Percentiles rank a stretch among this genome's conserved stretches.
phyloP scores from a whole-genome alignment of 2,113 vertebrate genomes.

The Callithrix jacchus region DNA sequence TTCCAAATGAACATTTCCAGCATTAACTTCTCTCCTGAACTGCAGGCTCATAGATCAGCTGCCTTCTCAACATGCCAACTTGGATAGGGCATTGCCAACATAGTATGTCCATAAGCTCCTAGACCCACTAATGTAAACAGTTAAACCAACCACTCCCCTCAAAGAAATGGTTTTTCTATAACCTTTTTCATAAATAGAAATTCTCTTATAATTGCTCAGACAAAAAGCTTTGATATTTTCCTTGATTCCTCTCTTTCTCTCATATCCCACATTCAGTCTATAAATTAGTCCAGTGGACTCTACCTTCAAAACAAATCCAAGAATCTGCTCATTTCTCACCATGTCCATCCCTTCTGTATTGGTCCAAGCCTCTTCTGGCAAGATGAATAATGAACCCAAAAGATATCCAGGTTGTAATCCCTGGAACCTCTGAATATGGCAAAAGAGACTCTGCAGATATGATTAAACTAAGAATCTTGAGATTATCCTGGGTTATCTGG shows the following conservation, averaged over 20 bases:
- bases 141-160: background rate
- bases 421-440: background rate
- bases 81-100: background rate
- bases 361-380: background rate
- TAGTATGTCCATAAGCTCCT: background rate
- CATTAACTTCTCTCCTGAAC: background rate
- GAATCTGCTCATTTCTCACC: background rate
- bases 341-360: background rate
- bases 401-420: background rate
- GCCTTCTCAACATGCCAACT: background rate
- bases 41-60: background rate
- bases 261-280: background rate
- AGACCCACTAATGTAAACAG: background rate
- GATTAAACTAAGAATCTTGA: background rate
- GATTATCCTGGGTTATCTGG: background rate
- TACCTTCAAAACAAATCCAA: constrained; percentile 5
- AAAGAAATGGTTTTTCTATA: background rate
- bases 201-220: background rate
- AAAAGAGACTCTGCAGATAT: background rate
- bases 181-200: background rate
- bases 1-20: background rate
- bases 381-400: background rate
- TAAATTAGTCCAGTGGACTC: background rate
- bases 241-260: background rate
- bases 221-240: background rate